Percentiles rank a stretch among this genome's conserved stretches.
Evolutionary conservation across 2,888 invertebrate species (phyloP).

Genomic region (Parelbella ahira): DNA sequence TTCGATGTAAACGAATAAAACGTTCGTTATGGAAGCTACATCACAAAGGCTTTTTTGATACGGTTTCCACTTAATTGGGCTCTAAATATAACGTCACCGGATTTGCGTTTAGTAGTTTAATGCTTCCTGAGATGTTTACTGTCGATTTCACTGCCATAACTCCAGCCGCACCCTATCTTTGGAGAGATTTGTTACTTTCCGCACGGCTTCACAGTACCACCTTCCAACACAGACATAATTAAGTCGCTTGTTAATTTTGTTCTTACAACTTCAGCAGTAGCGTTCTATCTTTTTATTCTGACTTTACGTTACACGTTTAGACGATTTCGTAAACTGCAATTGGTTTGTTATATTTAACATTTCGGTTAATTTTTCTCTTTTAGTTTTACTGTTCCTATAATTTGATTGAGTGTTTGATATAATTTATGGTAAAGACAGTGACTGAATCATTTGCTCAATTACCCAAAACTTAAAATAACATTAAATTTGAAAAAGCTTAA

Average conservation of each 20-base stretch:
- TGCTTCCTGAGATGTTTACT: conserved; percentile 30
- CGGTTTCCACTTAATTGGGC: conserved; percentile 15
- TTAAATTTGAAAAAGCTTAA: too few relatives aligned
- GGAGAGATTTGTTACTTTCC: conserved; percentile 44
- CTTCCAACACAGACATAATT: conserved; percentile 44
- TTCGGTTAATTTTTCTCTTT: too few relatives aligned
- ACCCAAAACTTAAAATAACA: too few relatives aligned
- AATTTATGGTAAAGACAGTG: too few relatives aligned
- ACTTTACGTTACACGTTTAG: too few relatives aligned
- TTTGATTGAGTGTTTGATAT: too few relatives aligned
- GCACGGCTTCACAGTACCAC: conserved; percentile 28
- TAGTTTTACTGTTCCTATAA: too few relatives aligned
- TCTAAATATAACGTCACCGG: conserved; percentile 23
- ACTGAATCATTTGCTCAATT: too few relatives aligned
- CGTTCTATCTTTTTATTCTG: too few relatives aligned
- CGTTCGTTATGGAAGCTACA: background rate
- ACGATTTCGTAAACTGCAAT: too few relatives aligned
- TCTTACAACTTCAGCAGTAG: conserved; percentile 31
- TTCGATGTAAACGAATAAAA: background rate
- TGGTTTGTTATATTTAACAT: background rate
- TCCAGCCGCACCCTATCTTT: conserved; percentile 36
- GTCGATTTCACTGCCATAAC: conserved; percentile 35
- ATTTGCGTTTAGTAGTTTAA: conserved; percentile 23
- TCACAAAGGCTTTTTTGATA: conserved; percentile 8
- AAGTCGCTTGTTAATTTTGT: conserved; percentile 41